A percentile compares a stretch with the other conserved stretches of the same genome.
Evolutionary conservation across 2,888 invertebrate genomes (phyloP).

Genomic region (Amaurobius ferox): DNA sequence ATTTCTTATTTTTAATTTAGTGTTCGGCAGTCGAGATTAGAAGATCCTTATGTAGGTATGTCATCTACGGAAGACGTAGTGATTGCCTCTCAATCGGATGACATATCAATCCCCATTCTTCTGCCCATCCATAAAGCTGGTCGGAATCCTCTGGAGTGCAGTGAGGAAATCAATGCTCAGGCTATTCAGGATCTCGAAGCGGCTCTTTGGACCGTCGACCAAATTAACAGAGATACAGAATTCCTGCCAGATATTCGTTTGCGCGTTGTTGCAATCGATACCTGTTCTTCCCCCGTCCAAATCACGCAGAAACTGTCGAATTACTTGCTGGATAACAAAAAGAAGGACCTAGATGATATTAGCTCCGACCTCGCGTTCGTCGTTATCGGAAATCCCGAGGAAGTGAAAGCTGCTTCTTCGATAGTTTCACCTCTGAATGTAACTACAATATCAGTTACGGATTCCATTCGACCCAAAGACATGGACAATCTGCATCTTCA

Average conservation of each 20-base stretch:
- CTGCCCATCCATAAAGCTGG: constrained; percentile 77
- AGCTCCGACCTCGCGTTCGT: constrained; percentile 55
- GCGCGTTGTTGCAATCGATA: constrained; percentile 67
- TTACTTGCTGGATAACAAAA: constrained; percentile 51
- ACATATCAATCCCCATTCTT: constrained; percentile 70
- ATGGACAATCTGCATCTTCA: constrained; percentile 74
- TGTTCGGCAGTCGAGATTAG: constrained; percentile 60
- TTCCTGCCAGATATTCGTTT: constrained; percentile 70
- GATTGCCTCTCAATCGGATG: constrained; percentile 34
- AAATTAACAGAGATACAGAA: constrained; percentile 73
- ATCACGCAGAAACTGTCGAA: constrained; percentile 70
- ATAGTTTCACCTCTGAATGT: constrained; percentile 66
- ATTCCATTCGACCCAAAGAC: constrained; percentile 72
- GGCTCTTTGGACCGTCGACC: constrained; percentile 77
- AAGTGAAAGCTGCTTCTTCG: constrained; percentile 44
- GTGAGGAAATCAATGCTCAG: constrained; percentile 74
- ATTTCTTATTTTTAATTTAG: constrained; percentile 33
- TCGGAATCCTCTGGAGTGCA: constrained; percentile 75
- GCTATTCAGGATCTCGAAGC: constrained; percentile 77
- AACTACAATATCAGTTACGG: constrained; percentile 66
- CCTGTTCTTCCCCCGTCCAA: constrained; percentile 71
- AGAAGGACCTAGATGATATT: constrained; percentile 38
- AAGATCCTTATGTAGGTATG: constrained; percentile 58
- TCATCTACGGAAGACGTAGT: constrained; percentile 34
- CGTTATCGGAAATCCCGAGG: constrained; percentile 37